These are phyloP conservation scores for Oncorhynchus mykiss DNA, from an alignment of 2,113 vertebrate genomes.

Conservation along the genomic window DNA sequence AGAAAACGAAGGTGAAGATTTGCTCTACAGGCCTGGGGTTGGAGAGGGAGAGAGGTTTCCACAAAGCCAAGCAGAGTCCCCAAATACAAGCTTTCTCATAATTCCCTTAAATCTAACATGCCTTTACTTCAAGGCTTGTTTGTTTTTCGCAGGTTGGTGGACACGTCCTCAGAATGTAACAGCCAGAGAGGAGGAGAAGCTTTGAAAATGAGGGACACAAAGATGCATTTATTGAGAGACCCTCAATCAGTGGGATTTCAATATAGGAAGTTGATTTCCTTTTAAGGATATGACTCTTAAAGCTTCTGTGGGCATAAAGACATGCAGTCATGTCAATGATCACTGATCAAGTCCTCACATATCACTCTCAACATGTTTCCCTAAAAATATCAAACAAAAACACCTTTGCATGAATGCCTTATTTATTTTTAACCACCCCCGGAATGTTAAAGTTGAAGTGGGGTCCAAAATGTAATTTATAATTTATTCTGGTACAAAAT, in stretches of 20 bases:
- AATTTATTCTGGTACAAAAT: background rate
- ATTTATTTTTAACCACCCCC: slow-evolving; percentile 16
- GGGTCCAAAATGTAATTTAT: slow-evolving; percentile 19
- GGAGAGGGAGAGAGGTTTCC: slow-evolving; percentile 25
- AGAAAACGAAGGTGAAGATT: slow-evolving; percentile 17
- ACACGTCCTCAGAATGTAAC: background rate
- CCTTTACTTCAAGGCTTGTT: background rate
- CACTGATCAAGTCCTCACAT: background rate
- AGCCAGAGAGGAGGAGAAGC: background rate
- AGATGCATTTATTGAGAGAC: background rate
- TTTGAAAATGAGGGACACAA: background rate
- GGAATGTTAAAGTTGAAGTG: slow-evolving; percentile 9
- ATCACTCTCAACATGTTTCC: background rate
- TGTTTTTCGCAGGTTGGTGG: background rate
- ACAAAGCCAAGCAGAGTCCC: background rate
- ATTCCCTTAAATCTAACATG: background rate
- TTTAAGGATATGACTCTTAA: background rate
- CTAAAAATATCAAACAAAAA: background rate
- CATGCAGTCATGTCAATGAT: background rate
- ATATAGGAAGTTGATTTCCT: background rate
- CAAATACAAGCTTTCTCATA: background rate
- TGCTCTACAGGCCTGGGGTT: slow-evolving; percentile 18
- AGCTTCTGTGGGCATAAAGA: background rate
- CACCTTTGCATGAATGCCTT: background rate
- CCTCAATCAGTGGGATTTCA: background rate